A percentile compares a stretch with the other conserved stretches of the same genome.
Conservation (phyloP, 2,113 vertebrate genomes). For the Dicrurus megarhynchus region DNA sequence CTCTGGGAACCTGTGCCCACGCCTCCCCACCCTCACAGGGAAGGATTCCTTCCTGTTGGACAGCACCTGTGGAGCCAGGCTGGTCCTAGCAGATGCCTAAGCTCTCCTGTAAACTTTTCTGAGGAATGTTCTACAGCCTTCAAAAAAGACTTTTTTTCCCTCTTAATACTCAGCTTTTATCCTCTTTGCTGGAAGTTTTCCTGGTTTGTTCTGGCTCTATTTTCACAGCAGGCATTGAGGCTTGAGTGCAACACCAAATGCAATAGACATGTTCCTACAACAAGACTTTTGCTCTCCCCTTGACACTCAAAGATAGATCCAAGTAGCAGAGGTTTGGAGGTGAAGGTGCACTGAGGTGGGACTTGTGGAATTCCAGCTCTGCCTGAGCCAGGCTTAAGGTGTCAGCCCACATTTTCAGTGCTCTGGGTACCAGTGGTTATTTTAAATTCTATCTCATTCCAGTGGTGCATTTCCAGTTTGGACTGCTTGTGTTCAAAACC, state of each 20-base stretch:
- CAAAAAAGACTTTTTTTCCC: neutral
- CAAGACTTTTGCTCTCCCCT: neutral
- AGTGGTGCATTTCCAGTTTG: neutral
- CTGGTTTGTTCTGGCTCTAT: neutral
- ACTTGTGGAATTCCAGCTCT: neutral
- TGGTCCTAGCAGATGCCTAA: neutral
- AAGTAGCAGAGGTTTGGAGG: neutral
- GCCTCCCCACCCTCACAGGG: neutral
- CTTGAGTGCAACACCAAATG: neutral
- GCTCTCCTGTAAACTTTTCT: neutral
- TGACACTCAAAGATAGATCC: neutral
- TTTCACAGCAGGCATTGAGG: neutral
- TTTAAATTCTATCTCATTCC: neutral
- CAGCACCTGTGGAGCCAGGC: neutral
- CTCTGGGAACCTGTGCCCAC: neutral
- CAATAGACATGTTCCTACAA: neutral
- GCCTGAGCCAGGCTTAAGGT: neutral
- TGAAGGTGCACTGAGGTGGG: neutral
- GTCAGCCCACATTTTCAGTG: neutral
- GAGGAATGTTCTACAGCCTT: neutral
- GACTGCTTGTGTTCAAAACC: neutral
- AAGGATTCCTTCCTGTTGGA: fast-evolving
- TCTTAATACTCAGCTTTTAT: neutral
- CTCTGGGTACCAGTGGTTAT: neutral
- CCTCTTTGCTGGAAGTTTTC: neutral